Evolutionary conservation across 2,888 invertebrate species (phyloP).

Genomic region (Archips xylosteana): DNA sequence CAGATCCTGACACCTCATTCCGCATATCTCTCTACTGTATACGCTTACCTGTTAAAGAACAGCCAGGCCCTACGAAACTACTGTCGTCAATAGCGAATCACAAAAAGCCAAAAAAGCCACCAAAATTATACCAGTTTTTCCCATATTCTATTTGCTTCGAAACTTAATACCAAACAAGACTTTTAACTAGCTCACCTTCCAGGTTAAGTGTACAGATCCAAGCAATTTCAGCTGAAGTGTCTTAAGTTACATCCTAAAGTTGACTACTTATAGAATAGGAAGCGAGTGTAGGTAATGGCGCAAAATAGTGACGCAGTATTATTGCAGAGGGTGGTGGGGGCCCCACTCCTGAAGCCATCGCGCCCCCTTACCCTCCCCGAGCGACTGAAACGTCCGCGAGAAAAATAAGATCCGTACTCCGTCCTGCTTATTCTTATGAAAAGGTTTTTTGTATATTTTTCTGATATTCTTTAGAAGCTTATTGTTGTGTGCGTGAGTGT

Average conservation of each 20-base stretch:
- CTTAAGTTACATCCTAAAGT: conserved; percentile 67
- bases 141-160: background rate
- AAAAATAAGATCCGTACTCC: conserved; percentile 85
- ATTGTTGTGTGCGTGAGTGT: conserved; percentile 68
- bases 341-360: conserved; percentile 58
- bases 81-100: too few relatives aligned
- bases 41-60: background rate
- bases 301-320: conserved; percentile 87
- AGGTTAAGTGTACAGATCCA: background rate
- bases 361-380: conserved; percentile 63
- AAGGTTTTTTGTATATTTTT: conserved; percentile 81
- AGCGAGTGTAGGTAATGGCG: conserved; percentile 86
- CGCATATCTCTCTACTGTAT: too few relatives aligned
- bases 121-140: too few relatives aligned
- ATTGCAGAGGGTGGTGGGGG: conserved; percentile 80
- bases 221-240: conserved; percentile 6
- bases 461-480: conserved; percentile 67
- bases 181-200: background rate
- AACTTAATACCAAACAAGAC: background rate
- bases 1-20: too few relatives aligned
- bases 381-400: conserved; percentile 85
- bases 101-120: too few relatives aligned
- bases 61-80: too few relatives aligned
- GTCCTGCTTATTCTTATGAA: conserved; percentile 84
- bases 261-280: conserved; percentile 84